Evolutionary conservation across 2,888 invertebrate genomes (phyloP).

Genomic region (Sminthurides aquaticus): DNA sequence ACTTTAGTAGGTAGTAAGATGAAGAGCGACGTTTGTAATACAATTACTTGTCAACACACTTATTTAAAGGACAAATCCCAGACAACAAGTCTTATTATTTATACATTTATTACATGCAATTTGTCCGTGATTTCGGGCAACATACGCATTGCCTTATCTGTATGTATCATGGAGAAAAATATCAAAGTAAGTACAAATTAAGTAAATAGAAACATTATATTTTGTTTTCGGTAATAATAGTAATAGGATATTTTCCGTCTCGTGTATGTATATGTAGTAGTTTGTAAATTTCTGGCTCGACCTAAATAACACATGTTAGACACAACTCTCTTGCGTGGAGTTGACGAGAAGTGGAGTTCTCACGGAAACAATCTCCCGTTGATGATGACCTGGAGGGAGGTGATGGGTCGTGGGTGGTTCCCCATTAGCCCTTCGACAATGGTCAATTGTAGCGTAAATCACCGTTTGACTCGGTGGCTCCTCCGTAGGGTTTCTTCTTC

Average conservation of each 20-base stretch:
- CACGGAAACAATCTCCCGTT: slow-evolving; percentile 61
- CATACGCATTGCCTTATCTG: too few relatives aligned
- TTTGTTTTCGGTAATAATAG: too few relatives aligned
- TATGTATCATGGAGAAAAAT: too few relatives aligned
- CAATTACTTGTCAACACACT: too few relatives aligned
- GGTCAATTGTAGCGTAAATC: slow-evolving; percentile 68
- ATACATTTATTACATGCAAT: too few relatives aligned
- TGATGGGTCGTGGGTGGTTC: slow-evolving; percentile 38
- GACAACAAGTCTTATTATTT: too few relatives aligned
- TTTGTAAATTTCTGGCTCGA: not conserved
- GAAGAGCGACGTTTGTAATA: too few relatives aligned
- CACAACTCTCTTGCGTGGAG: slow-evolving; percentile 60
- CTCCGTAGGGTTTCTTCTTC: slow-evolving; percentile 53
- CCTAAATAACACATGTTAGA: slow-evolving; percentile 48
- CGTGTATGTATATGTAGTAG: not conserved
- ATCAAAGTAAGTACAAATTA: too few relatives aligned
- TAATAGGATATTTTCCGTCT: not conserved
- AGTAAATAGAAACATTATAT: too few relatives aligned
- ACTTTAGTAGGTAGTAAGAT: too few relatives aligned
- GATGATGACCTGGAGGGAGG: slow-evolving; percentile 28
- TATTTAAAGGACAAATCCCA: too few relatives aligned
- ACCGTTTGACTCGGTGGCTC: slow-evolving; percentile 57
- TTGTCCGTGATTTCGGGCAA: too few relatives aligned
- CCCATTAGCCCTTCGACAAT: slow-evolving; percentile 50
- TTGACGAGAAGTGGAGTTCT: slow-evolving; percentile 63